phyloP scores from a whole-genome alignment of 2,888 invertebrate species.

The Agrypnus murinus region DNA sequence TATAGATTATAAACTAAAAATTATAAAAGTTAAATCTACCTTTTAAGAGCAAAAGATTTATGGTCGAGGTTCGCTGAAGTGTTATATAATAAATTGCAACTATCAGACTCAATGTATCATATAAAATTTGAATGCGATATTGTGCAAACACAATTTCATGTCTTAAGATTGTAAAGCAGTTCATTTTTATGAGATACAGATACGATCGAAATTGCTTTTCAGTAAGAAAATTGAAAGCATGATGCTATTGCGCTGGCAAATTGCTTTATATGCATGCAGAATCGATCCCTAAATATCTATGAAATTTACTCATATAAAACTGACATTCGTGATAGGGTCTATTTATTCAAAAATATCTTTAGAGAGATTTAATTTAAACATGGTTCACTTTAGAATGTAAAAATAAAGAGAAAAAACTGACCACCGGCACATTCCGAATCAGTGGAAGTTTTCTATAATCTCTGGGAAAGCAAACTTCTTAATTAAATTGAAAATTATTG shows the following conservation, averaged over 20 bases:
- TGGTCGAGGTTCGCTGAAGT: background rate
- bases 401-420: background rate
- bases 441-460: background rate
- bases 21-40: too few species aligned
- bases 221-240: constrained; percentile 27
- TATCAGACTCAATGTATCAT: background rate
- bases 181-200: constrained; percentile 32
- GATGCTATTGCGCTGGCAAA: constrained; percentile 27
- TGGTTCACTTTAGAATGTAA: background rate
- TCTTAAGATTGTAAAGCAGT: constrained; percentile 29
- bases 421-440: background rate
- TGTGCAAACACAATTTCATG: constrained; percentile 8
- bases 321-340: background rate
- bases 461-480: background rate
- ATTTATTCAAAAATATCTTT: background rate
- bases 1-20: too few species aligned
- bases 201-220: constrained; percentile 34
- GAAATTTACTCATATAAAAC: constrained; percentile 15
- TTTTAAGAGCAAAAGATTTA: too few species aligned
- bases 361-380: background rate
- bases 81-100: constrained; percentile 16
- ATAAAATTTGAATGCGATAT: constrained; percentile 7
- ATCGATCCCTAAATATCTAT: constrained; percentile 31
- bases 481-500: constrained; percentile 9
- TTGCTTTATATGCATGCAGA: constrained; percentile 33